A percentile compares a stretch with the other conserved stretches of the same genome.
These are phyloP conservation scores for Microtus montanus DNA, from an alignment of 2,113 vertebrate species.

Conservation along the genomic window DNA sequence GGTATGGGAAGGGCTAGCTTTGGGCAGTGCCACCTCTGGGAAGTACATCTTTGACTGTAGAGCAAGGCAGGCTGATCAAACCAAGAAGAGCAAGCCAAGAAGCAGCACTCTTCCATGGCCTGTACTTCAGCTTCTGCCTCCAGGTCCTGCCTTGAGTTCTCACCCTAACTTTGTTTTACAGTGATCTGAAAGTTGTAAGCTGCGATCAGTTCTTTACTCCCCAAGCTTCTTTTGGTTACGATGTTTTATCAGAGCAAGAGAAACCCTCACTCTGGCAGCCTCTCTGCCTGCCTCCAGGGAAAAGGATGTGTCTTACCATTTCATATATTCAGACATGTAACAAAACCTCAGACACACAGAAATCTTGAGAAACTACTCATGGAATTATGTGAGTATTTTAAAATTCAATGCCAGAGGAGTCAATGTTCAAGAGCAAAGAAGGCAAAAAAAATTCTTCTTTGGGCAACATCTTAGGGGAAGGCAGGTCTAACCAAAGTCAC, in stretches of 20 bases:
- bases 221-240: background rate
- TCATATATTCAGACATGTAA: background rate
- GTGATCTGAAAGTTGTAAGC: background rate
- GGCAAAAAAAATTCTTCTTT: background rate
- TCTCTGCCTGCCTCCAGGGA: background rate
- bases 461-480: background rate
- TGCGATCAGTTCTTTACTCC: background rate
- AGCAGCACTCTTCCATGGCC: background rate
- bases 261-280: background rate
- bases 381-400: constrained; percentile 12
- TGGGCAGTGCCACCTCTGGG: background rate
- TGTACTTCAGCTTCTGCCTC: background rate
- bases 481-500: background rate
- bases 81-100: background rate
- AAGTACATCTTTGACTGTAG: background rate
- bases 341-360: background rate
- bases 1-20: background rate
- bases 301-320: background rate
- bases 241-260: background rate
- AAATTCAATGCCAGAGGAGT: background rate
- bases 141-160: background rate
- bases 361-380: background rate
- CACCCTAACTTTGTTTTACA: background rate
- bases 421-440: background rate
- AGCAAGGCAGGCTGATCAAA: background rate